These are phyloP conservation scores for Motacilla alba DNA, from an alignment of 2,113 vertebrate genomes.

Conservation along the genomic window DNA sequence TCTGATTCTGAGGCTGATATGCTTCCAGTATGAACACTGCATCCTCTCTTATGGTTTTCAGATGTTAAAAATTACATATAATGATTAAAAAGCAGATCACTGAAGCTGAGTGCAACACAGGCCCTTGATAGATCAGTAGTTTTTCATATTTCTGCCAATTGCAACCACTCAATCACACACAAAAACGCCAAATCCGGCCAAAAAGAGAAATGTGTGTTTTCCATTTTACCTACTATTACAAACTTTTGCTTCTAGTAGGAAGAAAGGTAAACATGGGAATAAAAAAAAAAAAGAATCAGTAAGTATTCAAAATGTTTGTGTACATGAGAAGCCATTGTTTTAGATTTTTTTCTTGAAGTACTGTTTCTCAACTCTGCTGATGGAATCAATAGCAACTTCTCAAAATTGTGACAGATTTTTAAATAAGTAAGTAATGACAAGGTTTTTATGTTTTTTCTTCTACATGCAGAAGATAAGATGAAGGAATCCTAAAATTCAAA, in stretches of 20 bases:
- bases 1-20: background rate
- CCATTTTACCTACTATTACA: background rate
- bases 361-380: background rate
- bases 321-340: background rate
- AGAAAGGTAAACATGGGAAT: background rate
- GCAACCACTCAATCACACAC: background rate
- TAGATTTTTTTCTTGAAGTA: background rate
- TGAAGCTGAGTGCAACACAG: background rate
- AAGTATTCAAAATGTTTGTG: background rate
- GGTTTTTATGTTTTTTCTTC: background rate
- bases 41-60: background rate
- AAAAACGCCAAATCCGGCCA: background rate
- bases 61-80: background rate
- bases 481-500: background rate
- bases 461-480: background rate
- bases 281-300: background rate
- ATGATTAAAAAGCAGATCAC: background rate
- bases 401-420: background rate
- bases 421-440: background rate
- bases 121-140: background rate
- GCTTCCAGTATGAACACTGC: background rate
- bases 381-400: background rate
- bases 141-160: background rate
- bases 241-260: background rate
- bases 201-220: background rate